Evolutionary conservation across 2,888 invertebrate genomes (phyloP), one percentile per base, ranked within the genome.

Genomic region (Amphipyra tragopoginis): DNA sequence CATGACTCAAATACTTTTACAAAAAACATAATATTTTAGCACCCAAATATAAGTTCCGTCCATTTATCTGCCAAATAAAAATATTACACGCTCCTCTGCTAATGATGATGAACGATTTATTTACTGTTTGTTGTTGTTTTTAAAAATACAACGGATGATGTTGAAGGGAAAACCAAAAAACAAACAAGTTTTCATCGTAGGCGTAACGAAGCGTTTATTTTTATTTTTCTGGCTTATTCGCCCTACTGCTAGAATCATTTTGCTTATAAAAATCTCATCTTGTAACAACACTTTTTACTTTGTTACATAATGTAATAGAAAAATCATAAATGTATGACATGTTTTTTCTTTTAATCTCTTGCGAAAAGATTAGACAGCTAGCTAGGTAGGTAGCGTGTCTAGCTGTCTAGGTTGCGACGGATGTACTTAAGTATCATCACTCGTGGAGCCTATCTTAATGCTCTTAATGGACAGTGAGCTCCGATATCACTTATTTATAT

Each of bases 61-160:
- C 68, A 68, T 68, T 68, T 59, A 65, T 8, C 58, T 72, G 72
- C 59, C 72, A 72, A 26, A 71, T 65, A 68, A 70, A 70, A 64
- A 44, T 52, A 49, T 70, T 42, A 55, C 52, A 44, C 72, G 36
- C 13, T 8, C 40, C 11, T 29, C n/a, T 29, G 66, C n/a, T 72
- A 69, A 72, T 65, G 40, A 65, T 72, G 68, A 72, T 72, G 53
- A 59, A 69, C 59, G 68, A 69, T 65, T 71, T 72, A 65, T 65
- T 71, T 65, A 29, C 45, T 14, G n/a, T 10, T 38, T 49, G 14
- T 52, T 34, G 48, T 59, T 50, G 59, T 58, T 68, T 68, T 40
- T 42, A 13, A 44, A 53, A 39, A 72, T 6, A 26, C 34, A 15
- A 11, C 42, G 14, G n/a, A 33, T 43, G 42, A 47, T 34, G 9